A percentile compares a stretch with the other conserved stretches of the same genome.
Conservation (phyloP, 2,113 vertebrate genomes). For the Ceyx melanurus region DNA sequence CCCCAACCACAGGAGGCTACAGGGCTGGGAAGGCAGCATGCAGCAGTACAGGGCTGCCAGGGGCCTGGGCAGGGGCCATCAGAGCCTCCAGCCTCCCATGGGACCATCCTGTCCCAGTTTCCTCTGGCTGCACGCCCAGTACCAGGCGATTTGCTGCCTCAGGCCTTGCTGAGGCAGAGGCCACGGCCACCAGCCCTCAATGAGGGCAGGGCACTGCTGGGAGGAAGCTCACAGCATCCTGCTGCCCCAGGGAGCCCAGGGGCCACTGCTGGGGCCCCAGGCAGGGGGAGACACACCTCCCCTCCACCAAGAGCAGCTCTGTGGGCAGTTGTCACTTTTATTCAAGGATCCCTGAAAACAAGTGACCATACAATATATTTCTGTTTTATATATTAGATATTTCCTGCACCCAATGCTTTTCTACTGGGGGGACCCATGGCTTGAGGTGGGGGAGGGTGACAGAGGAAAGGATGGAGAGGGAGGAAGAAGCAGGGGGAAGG, state of each 20-base stretch:
- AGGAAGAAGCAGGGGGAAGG: conserved; percentile 13
- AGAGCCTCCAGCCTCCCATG: neutral
- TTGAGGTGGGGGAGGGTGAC: neutral
- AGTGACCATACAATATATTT: conserved; percentile 53
- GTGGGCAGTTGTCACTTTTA: conserved; percentile 22
- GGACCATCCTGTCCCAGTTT: neutral
- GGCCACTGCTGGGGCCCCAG: accelerated
- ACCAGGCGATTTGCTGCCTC: neutral
- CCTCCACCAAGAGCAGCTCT: neutral
- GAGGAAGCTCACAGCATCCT: neutral
- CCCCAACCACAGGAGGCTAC: neutral
- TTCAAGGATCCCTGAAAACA: conserved; percentile 9
- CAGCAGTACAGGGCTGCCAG: accelerated
- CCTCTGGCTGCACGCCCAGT: accelerated
- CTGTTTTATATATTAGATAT: conserved; percentile 54
- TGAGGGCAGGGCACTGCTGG: neutral
- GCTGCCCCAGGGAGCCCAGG: accelerated
- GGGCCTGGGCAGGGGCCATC: too few relatives aligned
- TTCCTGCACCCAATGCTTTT: neutral
- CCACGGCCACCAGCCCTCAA: neutral
- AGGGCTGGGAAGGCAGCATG: accelerated
- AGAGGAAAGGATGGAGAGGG: neutral
- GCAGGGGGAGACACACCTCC: neutral
- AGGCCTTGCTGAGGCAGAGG: neutral
- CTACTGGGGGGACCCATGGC: neutral